phyloP scores from a whole-genome alignment of 2,797 vertebrate genomes.

The Emys orbicularis region DNA sequence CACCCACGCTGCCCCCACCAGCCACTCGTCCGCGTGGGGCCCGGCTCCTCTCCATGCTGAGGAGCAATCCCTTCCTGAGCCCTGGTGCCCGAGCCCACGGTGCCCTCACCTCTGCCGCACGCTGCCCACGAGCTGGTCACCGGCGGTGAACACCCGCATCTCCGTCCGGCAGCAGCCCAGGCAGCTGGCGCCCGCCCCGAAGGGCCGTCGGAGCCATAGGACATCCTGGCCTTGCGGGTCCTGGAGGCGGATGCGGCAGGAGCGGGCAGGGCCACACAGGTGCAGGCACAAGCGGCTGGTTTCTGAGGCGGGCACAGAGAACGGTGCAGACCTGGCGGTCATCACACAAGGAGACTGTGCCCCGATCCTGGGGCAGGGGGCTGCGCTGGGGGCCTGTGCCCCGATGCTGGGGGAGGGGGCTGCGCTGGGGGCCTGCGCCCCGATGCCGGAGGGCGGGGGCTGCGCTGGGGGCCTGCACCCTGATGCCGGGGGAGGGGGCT shows the following conservation, averaged over 20 bases:
- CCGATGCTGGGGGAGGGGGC: too few species aligned
- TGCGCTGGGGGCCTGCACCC: too few species aligned
- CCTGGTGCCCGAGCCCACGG: accelerated
- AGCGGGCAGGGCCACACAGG: constrained; percentile 83
- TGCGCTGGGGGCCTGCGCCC: too few species aligned
- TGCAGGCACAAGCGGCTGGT: constrained; percentile 84
- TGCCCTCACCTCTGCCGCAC: constrained; percentile 65
- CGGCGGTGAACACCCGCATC: constrained; percentile 79
- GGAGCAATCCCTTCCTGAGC: accelerated
- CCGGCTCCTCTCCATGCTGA: not conserved
- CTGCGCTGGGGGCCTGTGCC: too few species aligned
- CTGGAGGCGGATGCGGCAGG: constrained; percentile 79
- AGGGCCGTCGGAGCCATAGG: constrained; percentile 83
- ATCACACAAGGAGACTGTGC: not conserved
- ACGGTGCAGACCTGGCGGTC: not conserved
- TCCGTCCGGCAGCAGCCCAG: constrained; percentile 87
- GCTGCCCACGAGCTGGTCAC: constrained; percentile 78
- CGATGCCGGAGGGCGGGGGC: too few species aligned
- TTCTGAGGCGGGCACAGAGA: constrained; percentile 59
- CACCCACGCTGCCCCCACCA: not conserved
- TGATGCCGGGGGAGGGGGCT: accelerated
- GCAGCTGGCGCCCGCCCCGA: constrained; percentile 80
- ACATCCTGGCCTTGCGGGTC: constrained; percentile 76
- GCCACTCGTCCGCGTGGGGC: not conserved
- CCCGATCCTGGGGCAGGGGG: not conserved